Percentiles rank a stretch among this genome's conserved stretches.
Conservation (phyloP, 2,113 vertebrate genomes). For the Taxidea taxus region DNA sequence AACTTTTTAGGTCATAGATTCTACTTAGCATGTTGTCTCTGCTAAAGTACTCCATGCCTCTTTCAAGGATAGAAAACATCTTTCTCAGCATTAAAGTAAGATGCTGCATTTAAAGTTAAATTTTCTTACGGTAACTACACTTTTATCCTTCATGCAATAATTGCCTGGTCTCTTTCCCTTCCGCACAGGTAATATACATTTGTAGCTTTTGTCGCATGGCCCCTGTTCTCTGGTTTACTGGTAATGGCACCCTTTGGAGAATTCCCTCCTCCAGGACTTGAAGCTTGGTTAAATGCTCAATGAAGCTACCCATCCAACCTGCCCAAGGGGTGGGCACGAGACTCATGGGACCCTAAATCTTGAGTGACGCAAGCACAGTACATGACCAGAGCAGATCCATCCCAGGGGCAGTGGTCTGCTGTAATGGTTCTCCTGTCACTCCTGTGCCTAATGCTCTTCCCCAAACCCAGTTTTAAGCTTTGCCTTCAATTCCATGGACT, state of each 20-base stretch:
- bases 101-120: neutral
- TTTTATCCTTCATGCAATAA: neutral
- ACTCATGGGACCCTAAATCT: neutral
- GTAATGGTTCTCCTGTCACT: neutral
- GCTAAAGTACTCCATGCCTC: neutral
- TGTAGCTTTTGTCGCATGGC: neutral
- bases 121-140: neutral
- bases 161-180: neutral
- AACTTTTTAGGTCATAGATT: neutral
- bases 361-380: neutral
- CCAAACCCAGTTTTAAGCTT: neutral
- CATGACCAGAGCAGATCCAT: neutral
- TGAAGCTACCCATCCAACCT: neutral
- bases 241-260: neutral
- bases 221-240: neutral
- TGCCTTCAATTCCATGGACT: neutral
- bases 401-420: neutral
- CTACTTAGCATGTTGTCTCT: neutral
- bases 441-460: neutral
- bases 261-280: neutral
- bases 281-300: neutral
- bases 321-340: too few relatives aligned
- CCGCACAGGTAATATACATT: neutral
- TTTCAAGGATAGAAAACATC: slow-evolving; percentile 11
- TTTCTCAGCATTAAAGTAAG: slow-evolving; percentile 29